phyloP scores from a whole-genome alignment of 2,113 vertebrate genomes.

The Pelecanus crispus region DNA sequence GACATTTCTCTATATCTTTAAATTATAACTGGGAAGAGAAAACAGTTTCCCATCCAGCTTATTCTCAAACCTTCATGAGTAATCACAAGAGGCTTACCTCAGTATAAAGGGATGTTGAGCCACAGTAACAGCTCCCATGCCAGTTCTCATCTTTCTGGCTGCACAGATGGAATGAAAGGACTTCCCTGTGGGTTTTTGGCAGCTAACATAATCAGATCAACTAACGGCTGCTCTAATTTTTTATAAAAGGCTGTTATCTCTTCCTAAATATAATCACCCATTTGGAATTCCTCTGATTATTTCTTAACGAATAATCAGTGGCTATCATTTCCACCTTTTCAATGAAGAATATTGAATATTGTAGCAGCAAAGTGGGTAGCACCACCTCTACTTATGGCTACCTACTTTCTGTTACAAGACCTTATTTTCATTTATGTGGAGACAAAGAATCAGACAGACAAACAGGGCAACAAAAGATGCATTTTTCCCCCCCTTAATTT shows the following conservation, averaged over 20 bases:
- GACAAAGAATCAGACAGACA: background rate
- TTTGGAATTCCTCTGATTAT: background rate
- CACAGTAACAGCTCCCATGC: conserved; percentile 9
- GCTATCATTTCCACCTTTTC: background rate
- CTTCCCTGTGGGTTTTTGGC: background rate
- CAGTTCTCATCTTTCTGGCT: background rate
- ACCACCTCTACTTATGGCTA: background rate
- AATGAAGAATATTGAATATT: background rate
- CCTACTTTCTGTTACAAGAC: background rate
- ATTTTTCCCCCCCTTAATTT: background rate
- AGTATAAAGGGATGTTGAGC: background rate
- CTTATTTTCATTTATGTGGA: background rate
- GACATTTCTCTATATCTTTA: background rate
- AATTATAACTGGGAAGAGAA: background rate
- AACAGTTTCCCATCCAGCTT: background rate
- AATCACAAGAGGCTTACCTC: background rate
- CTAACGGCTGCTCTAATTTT: background rate
- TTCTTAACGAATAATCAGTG: background rate
- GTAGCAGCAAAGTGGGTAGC: background rate
- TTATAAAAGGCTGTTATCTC: background rate
- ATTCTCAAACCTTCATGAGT: background rate
- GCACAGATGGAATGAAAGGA: conserved; percentile 25
- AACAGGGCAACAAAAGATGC: background rate
- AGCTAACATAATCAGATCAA: background rate
- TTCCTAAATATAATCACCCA: background rate